Conservation (phyloP, 2,888 invertebrate species). For the Frankliniella fusca region DNA sequence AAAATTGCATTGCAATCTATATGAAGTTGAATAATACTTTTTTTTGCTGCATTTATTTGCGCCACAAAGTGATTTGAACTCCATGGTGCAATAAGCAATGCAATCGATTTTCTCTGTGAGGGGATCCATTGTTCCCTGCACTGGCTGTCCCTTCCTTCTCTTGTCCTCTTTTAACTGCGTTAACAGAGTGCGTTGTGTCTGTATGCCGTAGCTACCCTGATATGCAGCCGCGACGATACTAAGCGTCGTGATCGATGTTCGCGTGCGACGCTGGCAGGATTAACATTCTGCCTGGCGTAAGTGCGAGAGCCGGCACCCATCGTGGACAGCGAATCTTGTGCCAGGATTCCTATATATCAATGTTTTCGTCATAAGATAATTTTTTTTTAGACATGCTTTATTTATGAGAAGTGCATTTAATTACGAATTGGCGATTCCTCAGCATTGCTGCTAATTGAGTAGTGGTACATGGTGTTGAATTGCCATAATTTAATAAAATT, state of each 20-base stretch:
- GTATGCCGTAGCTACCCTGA: constrained; percentile 25
- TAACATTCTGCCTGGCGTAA: neutral
- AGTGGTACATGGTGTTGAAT: neutral
- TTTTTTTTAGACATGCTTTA: constrained; percentile 19
- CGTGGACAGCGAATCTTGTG: constrained; percentile 24
- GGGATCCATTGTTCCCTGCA: neutral
- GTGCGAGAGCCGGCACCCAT: constrained; percentile 10
- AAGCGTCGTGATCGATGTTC: constrained; percentile 20
- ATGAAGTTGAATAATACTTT: neutral
- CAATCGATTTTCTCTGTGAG: no score
- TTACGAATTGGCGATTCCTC: neutral
- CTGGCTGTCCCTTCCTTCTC: neutral
- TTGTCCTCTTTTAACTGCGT: neutral
- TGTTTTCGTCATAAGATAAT: neutral
- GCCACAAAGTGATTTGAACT: neutral
- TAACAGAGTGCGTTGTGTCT: constrained; percentile 17
- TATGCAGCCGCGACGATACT: constrained; percentile 25
- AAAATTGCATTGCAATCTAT: no score
- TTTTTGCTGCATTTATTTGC: neutral
- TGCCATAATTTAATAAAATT: neutral
- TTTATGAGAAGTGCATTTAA: constrained; percentile 13
- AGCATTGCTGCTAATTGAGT: neutral
- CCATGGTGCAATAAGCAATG: no score
- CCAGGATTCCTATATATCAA: neutral
- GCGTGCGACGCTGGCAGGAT: constrained; percentile 11